phyloP scores from a whole-genome alignment of 2,888 invertebrate species.

The Tortricodes alternella region DNA sequence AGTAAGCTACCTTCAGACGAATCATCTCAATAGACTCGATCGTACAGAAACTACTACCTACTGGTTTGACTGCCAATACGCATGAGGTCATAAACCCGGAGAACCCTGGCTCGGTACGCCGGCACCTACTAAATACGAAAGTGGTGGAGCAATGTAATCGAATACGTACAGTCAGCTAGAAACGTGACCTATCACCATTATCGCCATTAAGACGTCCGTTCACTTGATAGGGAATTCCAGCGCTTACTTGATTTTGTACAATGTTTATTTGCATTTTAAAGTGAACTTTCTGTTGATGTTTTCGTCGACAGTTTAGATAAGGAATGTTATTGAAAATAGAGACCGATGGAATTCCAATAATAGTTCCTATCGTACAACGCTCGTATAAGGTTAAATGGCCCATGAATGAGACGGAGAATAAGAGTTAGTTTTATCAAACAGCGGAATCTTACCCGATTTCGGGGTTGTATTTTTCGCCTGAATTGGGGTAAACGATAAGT shows the following conservation, averaged over 20 bases:
- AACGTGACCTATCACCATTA: slow-evolving; percentile 29
- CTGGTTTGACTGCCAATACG: slow-evolving; percentile 9
- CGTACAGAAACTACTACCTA: slow-evolving; percentile 8
- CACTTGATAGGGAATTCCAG: slow-evolving; percentile 11
- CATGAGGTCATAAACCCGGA: slow-evolving; percentile 12
- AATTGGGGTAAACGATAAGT: slow-evolving; percentile 95
- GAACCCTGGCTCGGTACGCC: slow-evolving; percentile 12
- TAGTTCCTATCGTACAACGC: slow-evolving; percentile 18
- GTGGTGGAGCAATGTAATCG: slow-evolving; percentile 18
- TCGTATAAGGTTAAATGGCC: slow-evolving; percentile 25
- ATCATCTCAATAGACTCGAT: slow-evolving; percentile 2
- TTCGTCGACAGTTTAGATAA: slow-evolving; percentile 4
- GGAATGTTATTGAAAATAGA: slow-evolving; percentile 18
- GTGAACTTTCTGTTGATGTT: not conserved
- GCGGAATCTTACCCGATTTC: slow-evolving; percentile 83
- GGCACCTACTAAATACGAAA: slow-evolving; percentile 5
- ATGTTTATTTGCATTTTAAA: slow-evolving; percentile 2
- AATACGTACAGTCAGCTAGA: slow-evolving; percentile 22
- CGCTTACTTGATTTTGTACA: not conserved
- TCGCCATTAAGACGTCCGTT: slow-evolving; percentile 25
- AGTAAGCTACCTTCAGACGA: too few species aligned
- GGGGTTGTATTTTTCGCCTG: slow-evolving; percentile 91
- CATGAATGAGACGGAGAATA: slow-evolving; percentile 20
- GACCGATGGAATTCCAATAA: slow-evolving; percentile 24
- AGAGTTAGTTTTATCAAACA: slow-evolving; percentile 36